Conservation (phyloP, 2,888 invertebrate species). For the Chrysolina haemoptera region DNA sequence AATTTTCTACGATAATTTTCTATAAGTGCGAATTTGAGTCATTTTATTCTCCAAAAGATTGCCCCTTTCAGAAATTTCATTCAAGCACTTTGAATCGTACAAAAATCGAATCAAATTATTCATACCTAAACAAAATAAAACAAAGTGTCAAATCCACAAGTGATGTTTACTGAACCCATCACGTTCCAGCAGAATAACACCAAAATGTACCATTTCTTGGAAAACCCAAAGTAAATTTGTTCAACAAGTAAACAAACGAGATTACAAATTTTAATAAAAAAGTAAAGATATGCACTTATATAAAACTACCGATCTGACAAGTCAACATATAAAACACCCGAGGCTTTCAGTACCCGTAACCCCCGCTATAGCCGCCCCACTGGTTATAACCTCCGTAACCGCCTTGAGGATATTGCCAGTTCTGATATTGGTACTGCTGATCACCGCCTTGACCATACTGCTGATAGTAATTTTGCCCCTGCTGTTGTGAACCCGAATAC, state of each 20-base stretch:
- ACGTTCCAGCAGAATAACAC: too few relatives aligned
- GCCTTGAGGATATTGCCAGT: slow-evolving; percentile 75
- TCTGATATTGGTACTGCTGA: slow-evolving; percentile 74
- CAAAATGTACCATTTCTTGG: background rate
- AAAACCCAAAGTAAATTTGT: background rate
- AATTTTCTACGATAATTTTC: background rate
- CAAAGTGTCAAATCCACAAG: too few relatives aligned
- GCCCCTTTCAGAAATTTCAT: too few relatives aligned
- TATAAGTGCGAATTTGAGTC: background rate
- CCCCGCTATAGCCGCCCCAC: slow-evolving; percentile 74
- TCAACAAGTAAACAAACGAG: background rate
- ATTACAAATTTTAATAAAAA: background rate
- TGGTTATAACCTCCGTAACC: slow-evolving; percentile 74
- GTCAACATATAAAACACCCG: slow-evolving; percentile 5
- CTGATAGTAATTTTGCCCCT: slow-evolving; percentile 72
- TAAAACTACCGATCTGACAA: slow-evolving; percentile 2
- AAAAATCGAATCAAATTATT: too few relatives aligned
- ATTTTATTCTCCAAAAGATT: too few relatives aligned
- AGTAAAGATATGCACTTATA: background rate
- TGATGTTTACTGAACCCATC: too few relatives aligned
- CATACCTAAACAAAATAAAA: too few relatives aligned
- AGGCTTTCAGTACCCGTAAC: slow-evolving; percentile 62
- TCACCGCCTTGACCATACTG: slow-evolving; percentile 73
- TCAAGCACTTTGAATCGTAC: too few relatives aligned
- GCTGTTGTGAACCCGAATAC: slow-evolving; percentile 66